These are phyloP conservation scores for Pontoporia blainvillei DNA, from an alignment of 2,113 vertebrate species.

Conservation along the genomic window DNA sequence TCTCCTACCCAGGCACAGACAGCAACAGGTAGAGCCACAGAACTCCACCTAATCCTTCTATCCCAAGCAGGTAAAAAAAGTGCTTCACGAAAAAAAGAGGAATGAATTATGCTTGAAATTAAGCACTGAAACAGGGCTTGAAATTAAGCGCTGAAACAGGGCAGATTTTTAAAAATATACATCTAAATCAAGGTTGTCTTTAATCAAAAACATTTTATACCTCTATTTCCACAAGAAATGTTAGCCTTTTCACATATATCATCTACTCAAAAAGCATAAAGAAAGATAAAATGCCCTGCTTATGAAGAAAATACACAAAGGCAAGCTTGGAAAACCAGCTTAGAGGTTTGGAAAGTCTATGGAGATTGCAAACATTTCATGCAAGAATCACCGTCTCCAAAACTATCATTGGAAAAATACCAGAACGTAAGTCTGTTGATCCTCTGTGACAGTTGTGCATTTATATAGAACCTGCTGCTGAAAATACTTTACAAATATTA, in stretches of 20 bases:
- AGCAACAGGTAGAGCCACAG: background rate
- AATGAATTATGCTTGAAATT: background rate
- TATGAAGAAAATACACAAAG: background rate
- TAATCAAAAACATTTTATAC: background rate
- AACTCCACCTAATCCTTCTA: background rate
- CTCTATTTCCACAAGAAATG: background rate
- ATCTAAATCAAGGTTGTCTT: background rate
- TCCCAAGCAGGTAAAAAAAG: background rate
- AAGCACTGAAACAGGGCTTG: background rate
- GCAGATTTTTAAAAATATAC: background rate
- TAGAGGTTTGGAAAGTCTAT: background rate
- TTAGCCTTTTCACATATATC: background rate
- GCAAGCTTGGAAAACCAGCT: background rate
- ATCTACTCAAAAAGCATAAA: background rate
- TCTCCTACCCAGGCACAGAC: background rate
- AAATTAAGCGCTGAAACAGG: background rate
- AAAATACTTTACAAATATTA: background rate
- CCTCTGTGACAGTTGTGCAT: background rate
- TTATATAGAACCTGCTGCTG: background rate
- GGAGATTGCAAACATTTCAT: background rate
- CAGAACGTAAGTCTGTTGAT: background rate
- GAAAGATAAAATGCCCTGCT: background rate
- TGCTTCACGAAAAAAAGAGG: background rate
- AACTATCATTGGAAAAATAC: conserved; percentile 26
- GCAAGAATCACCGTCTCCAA: background rate